Base-by-base conservation (phyloP, 2,113 vertebrate genomes). In the Pterocles burchelli region DNA sequence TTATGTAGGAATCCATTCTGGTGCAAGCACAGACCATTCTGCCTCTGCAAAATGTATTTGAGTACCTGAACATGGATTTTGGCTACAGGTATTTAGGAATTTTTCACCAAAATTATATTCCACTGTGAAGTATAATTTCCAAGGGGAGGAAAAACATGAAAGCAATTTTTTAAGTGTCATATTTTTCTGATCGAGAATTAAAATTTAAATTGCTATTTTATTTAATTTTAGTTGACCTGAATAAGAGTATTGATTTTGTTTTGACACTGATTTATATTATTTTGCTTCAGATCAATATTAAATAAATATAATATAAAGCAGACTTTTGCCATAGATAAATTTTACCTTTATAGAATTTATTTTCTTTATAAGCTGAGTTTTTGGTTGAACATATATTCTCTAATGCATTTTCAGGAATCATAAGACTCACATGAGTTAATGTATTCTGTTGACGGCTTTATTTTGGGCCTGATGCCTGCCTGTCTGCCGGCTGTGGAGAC, bases 231-330 rank as follows among this genome's bases (percentile, higher is more conserved):
- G 84, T 88, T 94, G 84, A 79, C 89, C 81, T 78, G 89, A 94
- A 85, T 89, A 63, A 59, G 28, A 61, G 28, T 89, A 96, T 95
- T 89, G 95, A 94, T 95, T 96, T 92, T 93, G 28, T 89, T 95
- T 87, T 95, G 93, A 94, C 88, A 95, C 61, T 89, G 80, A 93
- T 93, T 65, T 92, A 95, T 81, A 89, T 72, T 95, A 84, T 93
- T 89, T 91, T 93, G 51, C 65, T 93, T 95, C 61, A 90, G 77
- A 93, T 97, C 93, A 89, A 95, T 95, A 95, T 46, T 78, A 95
- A 84, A 77, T 59, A 90, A 86, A 90, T 92, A 92, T 58, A 85
- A 84, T 58, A 93, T 86, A 86, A 84, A 89, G 67, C 41, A 86
- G 24, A 31, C 57, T 85, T 78, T 93, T 81, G 4, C 61, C 33